phyloP scores from a whole-genome alignment of 2,888 invertebrate genomes.

The Drosophila subquinaria region DNA sequence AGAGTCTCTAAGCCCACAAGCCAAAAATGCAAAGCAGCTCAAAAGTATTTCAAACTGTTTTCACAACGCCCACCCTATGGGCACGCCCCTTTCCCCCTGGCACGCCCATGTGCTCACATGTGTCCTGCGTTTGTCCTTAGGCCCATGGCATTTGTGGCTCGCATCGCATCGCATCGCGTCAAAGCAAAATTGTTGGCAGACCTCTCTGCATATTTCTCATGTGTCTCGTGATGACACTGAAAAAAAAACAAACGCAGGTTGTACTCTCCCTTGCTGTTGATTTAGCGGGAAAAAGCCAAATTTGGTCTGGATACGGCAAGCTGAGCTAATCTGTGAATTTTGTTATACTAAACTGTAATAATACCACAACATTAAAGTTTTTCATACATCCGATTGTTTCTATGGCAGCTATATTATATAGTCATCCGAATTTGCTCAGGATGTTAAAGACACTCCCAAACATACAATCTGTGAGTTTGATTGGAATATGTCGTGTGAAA shows the following conservation, averaged over 20 bases:
- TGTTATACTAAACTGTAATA: too few species aligned
- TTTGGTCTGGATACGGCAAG: too few species aligned
- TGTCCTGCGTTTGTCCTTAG: conserved; percentile 33
- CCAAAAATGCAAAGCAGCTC: conserved; percentile 79
- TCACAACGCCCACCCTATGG: conserved; percentile 22
- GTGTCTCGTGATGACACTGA: conserved; percentile 57
- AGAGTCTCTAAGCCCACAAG: conserved; percentile 63
- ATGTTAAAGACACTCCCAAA: too few species aligned
- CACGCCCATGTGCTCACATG: conserved; percentile 34
- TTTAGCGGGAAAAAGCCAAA: not conserved
- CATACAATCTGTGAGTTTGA: too few species aligned
- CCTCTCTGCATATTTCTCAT: conserved; percentile 73
- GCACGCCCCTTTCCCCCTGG: not conserved
- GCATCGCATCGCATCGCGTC: conserved; percentile 22
- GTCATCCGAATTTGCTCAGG: too few species aligned
- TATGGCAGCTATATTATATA: too few species aligned
- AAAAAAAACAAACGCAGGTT: conserved; percentile 13
- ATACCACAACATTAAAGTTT: too few species aligned
- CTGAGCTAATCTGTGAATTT: too few species aligned
- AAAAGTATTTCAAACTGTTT: conserved; percentile 76
- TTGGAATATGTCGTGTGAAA: too few species aligned
- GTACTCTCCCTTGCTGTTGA: not conserved
- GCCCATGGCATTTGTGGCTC: conserved; percentile 31
- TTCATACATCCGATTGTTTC: too few species aligned
- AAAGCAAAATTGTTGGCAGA: conserved; percentile 58